phyloP scores from a whole-genome alignment of 2,888 invertebrate species.

The Caenorhabditis uteleia region DNA sequence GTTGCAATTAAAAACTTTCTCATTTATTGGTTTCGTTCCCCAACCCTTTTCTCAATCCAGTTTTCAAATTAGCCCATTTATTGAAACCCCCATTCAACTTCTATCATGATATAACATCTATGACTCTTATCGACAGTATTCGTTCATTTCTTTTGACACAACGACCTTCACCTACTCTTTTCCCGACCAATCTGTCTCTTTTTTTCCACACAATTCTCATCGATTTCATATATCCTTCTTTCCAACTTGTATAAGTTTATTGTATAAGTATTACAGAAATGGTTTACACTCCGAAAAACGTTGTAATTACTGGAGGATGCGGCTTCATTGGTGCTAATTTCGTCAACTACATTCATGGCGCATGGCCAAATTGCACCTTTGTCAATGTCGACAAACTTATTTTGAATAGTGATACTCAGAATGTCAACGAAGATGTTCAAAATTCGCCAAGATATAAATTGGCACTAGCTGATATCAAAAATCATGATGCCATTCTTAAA shows the following conservation, averaged over 20 bases:
- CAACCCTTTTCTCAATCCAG: too few relatives aligned
- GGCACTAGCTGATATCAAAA: conserved; percentile 63
- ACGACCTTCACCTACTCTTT: conserved; percentile 31
- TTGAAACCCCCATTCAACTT: too few relatives aligned
- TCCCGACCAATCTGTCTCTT: conserved; percentile 4
- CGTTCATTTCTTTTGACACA: conserved; percentile 3
- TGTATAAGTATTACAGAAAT: conserved; percentile 15
- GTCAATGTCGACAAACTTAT: conserved; percentile 67
- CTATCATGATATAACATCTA: too few relatives aligned
- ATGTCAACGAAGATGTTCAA: conserved; percentile 54
- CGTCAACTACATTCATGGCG: conserved; percentile 60
- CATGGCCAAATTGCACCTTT: conserved; percentile 61
- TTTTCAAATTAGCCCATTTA: too few relatives aligned
- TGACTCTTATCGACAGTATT: neutral
- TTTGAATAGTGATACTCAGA: conserved; percentile 64
- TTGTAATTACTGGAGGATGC: conserved; percentile 67
- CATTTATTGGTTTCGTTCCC: too few relatives aligned
- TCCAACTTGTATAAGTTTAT: neutral
- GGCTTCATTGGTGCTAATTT: conserved; percentile 69
- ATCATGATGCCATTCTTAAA: conserved; percentile 51
- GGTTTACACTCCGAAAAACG: conserved; percentile 52
- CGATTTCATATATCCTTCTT: neutral
- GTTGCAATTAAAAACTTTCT: too few relatives aligned
- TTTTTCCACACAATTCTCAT: conserved; percentile 6
- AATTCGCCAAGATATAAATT: conserved; percentile 60